These are phyloP conservation scores for Agonopterix subpropinquella DNA, from an alignment of 2,888 invertebrate genomes.

Conservation along the genomic window DNA sequence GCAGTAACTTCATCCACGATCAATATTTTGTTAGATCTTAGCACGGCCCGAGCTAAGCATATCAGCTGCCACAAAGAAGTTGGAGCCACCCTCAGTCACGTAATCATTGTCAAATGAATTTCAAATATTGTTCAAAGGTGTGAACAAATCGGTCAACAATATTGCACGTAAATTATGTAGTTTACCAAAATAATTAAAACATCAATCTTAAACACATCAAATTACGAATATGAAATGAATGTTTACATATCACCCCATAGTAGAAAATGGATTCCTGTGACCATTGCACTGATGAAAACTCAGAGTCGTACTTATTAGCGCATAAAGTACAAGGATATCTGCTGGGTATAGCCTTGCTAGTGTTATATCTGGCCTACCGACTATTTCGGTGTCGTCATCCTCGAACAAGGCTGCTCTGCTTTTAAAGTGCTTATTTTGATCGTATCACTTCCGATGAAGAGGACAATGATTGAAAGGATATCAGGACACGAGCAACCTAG, in stretches of 20 bases:
- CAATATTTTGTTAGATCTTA: conserved; percentile 82
- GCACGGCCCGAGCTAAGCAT: conserved; percentile 86
- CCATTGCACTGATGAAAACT: conserved; percentile 3
- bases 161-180: no score
- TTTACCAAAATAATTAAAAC: no score
- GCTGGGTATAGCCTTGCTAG: neutral
- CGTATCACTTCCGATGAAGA: no score
- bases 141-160: no score
- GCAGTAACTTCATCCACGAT: conserved; percentile 78
- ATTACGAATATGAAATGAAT: no score
- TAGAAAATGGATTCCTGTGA: conserved; percentile 7
- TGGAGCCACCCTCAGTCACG: conserved; percentile 83
- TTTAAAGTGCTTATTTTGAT: neutral
- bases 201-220: no score
- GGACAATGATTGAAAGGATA: no score
- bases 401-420: neutral
- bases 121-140: no score
- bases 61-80: conserved; percentile 87
- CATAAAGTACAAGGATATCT: conserved; percentile 2
- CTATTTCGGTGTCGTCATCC: conserved; percentile 3
- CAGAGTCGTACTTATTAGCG: neutral
- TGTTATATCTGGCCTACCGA: conserved; percentile 2
- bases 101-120: no score
- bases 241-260: no score
- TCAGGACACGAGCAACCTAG: no score